Evolutionary conservation across 2,113 vertebrate species (phyloP).

Genomic region (Desmodus rotundus): DNA sequence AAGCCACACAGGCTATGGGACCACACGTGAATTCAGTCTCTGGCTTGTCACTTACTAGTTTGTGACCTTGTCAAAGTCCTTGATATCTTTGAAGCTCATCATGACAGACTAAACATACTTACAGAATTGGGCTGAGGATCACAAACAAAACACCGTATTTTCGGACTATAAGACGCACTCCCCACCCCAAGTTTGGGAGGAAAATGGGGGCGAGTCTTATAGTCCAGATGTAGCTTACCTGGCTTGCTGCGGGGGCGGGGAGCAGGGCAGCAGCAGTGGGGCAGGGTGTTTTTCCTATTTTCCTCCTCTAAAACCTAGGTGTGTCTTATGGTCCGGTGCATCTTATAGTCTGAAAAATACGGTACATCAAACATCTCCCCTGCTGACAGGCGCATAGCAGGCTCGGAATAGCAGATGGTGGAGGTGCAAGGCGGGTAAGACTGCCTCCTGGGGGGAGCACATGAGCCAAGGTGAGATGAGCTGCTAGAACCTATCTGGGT

Average conservation of each 20-base stretch:
- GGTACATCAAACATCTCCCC: background rate
- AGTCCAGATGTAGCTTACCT: too few relatives aligned
- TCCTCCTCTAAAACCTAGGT: too few relatives aligned
- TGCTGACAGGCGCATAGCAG: accelerated
- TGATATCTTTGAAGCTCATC: background rate
- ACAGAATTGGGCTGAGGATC: background rate
- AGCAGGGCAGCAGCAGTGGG: too few relatives aligned
- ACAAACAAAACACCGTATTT: background rate
- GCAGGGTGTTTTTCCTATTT: too few relatives aligned
- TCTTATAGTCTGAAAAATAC: too few relatives aligned
- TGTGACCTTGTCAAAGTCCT: background rate
- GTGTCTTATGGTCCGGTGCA: too few relatives aligned
- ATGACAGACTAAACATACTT: background rate
- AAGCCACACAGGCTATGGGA: background rate
- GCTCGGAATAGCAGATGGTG: background rate
- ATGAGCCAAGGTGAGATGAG: background rate
- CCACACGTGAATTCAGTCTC: background rate
- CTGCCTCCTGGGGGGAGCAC: accelerated
- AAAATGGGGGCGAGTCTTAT: too few relatives aligned
- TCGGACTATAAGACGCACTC: too few relatives aligned
- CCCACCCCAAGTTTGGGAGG: too few relatives aligned
- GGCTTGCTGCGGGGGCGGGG: too few relatives aligned
- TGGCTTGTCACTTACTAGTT: background rate
- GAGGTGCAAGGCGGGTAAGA: background rate
- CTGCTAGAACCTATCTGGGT: background rate